These are phyloP conservation scores for Otus sunia DNA, from an alignment of 2,113 vertebrate genomes.

Conservation along the genomic window DNA sequence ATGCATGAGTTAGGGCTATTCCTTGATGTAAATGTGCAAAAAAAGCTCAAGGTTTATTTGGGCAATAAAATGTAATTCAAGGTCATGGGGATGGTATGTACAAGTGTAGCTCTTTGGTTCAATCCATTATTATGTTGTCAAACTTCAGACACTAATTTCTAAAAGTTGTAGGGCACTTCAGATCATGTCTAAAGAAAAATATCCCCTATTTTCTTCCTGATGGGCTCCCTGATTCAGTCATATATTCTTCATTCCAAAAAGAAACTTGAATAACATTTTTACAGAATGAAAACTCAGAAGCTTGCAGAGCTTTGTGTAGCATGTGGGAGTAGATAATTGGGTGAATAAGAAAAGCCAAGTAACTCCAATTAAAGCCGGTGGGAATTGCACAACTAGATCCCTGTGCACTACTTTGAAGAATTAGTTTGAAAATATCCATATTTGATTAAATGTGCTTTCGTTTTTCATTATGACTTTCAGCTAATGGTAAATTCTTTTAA, in stretches of 20 bases:
- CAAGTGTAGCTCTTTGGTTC: background rate
- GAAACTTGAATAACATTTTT: background rate
- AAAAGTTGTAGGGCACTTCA: background rate
- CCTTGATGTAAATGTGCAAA: background rate
- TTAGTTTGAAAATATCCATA: slow-evolving; percentile 1
- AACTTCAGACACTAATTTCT: background rate
- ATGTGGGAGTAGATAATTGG: background rate
- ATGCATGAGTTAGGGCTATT: background rate
- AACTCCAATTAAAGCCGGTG: background rate
- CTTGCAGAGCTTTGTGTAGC: background rate
- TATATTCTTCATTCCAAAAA: background rate
- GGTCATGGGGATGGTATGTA: background rate
- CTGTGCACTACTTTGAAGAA: slow-evolving; percentile 9
- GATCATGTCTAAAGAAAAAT: background rate
- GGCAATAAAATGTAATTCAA: background rate
- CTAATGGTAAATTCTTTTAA: slow-evolving; percentile 51
- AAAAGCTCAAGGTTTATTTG: background rate
- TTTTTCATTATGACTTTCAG: slow-evolving; percentile 41
- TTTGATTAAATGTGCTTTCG: slow-evolving; percentile 18
- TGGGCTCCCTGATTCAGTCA: background rate
- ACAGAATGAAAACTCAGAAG: background rate
- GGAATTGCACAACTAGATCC: slow-evolving; percentile 5
- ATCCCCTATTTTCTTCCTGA: background rate
- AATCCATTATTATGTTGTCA: background rate
- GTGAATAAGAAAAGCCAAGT: background rate